Conservation (phyloP, 2,888 invertebrate species). For the Drosophila mimica region DNA sequence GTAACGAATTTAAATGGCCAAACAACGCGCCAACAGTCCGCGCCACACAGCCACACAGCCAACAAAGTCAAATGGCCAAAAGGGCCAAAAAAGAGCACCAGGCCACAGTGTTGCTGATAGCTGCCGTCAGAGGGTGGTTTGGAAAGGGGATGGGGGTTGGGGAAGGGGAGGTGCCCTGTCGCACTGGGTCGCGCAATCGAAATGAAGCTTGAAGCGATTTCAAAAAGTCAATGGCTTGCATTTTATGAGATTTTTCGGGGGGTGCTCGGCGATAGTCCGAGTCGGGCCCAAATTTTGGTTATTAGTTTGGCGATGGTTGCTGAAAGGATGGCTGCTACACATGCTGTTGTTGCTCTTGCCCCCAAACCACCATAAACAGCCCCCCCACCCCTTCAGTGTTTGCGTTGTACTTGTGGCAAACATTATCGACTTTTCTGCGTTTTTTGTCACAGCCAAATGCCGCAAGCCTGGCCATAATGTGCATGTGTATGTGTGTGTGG, state of each 20-base stretch:
- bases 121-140: neutral
- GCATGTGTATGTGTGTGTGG: conserved; percentile 9
- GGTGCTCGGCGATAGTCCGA: conserved; percentile 25
- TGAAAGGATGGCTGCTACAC: conserved; percentile 1
- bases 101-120: conserved; percentile 23
- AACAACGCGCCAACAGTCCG: conserved; percentile 59
- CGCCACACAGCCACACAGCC: conserved; percentile 4
- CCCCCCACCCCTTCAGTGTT: neutral
- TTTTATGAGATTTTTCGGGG: conserved; percentile 74
- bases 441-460: conserved; percentile 36
- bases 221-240: conserved; percentile 81
- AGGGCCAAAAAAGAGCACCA: conserved; percentile 34
- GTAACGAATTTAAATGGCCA: conserved; percentile 80
- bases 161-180: conserved; percentile 1
- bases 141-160: neutral
- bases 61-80: conserved; percentile 31
- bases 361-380: no score
- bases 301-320: conserved; percentile 57
- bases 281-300: conserved; percentile 69
- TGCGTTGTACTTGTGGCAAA: conserved; percentile 59
- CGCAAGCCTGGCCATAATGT: conserved; percentile 21
- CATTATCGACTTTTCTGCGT: conserved; percentile 67
- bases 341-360: conserved; percentile 1
- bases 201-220: conserved; percentile 78
- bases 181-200: conserved; percentile 52